phyloP scores from a whole-genome alignment of 1,140 invertebrate genomes.

The Panulirus ornatus region DNA sequence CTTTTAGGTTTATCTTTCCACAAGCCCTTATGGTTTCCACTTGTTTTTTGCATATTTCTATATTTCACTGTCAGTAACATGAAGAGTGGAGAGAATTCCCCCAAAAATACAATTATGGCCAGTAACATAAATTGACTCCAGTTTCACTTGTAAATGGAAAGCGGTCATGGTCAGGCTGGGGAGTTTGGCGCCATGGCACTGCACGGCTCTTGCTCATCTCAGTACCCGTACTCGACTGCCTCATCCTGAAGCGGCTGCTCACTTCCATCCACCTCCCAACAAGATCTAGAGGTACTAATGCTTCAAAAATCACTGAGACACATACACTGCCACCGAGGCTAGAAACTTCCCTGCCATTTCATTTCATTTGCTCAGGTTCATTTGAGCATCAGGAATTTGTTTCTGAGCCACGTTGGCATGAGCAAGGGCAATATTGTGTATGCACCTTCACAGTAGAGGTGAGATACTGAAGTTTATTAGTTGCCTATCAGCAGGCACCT shows the following conservation, averaged over 20 bases:
- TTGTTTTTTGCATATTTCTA: constrained; percentile 56
- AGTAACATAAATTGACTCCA: constrained; percentile 62
- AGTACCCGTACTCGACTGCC: constrained; percentile 50
- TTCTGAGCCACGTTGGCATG: constrained; percentile 72
- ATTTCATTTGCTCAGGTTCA: constrained; percentile 33
- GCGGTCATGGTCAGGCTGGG: constrained; percentile 60
- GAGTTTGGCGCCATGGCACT: constrained; percentile 64
- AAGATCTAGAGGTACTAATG: constrained; percentile 64
- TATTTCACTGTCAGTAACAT: constrained; percentile 39
- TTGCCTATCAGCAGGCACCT: constrained; percentile 25
- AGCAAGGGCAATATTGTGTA: constrained; percentile 37
- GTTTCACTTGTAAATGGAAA: constrained; percentile 56
- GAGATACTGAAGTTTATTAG: constrained; percentile 24
- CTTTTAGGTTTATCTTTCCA: constrained; percentile 38
- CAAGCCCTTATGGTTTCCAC: constrained; percentile 70
- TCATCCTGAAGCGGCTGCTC: constrained; percentile 55
- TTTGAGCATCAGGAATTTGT: constrained; percentile 25
- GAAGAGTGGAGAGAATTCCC: constrained; percentile 42
- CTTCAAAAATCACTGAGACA: constrained; percentile 55
- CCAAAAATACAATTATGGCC: constrained; percentile 29
- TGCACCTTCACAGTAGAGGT: constrained; percentile 67
- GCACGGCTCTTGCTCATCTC: constrained; percentile 42
- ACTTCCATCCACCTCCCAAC: constrained; percentile 59
- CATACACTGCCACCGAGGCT: constrained; percentile 63
- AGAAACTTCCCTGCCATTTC: constrained; percentile 50